A percentile compares a stretch with the other conserved stretches of the same genome.
Evolutionary conservation across 2,888 invertebrate species (phyloP).

Genomic region (Campoplex capitator): DNA sequence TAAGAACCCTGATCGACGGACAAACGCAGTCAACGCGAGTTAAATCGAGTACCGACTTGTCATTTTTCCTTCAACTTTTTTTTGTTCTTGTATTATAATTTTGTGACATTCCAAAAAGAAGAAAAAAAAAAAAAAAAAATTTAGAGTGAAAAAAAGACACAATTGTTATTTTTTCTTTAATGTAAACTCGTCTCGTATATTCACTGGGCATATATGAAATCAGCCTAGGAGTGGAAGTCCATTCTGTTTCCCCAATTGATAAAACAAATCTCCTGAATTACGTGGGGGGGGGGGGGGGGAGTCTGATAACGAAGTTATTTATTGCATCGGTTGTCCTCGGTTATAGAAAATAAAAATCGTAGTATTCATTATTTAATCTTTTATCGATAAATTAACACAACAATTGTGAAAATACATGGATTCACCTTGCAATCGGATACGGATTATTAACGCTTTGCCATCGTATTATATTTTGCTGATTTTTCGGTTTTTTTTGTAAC

Average conservation of each 20-base stretch:
- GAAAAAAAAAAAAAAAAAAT: conserved; percentile 4
- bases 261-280: conserved; percentile 79
- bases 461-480: neutral
- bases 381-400: conserved; percentile 10
- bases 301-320: conserved; percentile 11
- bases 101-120: conserved; percentile 63
- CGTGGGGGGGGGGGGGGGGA: neutral
- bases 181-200: conserved; percentile 81
- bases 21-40: conserved; percentile 67
- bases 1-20: conserved; percentile 46
- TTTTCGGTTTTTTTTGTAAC: conserved; percentile 9
- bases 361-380: conserved; percentile 12
- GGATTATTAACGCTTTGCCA: conserved; percentile 25
- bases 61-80: conserved; percentile 42
- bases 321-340: conserved; percentile 4
- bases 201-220: conserved; percentile 83
- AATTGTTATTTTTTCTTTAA: conserved; percentile 66
- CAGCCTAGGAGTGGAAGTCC: conserved; percentile 81
- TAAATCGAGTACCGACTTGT: conserved; percentile 59
- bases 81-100: conserved; percentile 44
- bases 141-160: conserved; percentile 11
- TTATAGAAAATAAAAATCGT: conserved; percentile 3
- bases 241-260: conserved; percentile 79
- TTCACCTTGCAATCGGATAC: conserved; percentile 18
- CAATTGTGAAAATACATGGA: conserved; percentile 15